Base-by-base conservation (phyloP, 2,888 invertebrate genomes). In the Phaedon cochleariae region DNA sequence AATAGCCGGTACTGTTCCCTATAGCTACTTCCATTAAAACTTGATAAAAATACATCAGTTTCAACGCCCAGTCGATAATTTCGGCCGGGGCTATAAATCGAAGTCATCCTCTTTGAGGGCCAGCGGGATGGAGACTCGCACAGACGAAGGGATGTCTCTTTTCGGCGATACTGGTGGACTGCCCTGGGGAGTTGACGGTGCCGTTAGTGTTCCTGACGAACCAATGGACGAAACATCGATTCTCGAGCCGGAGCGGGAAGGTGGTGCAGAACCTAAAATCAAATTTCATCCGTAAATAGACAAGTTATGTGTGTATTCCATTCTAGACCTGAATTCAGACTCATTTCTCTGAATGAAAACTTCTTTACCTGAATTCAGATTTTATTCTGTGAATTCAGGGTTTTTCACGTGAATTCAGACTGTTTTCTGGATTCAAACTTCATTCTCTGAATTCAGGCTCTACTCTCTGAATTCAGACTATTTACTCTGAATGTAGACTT, bases 161-260 rank as follows among this genome's bases (percentile, higher is more conserved):
- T 83, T 84, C 66, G 93, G 93, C 37, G 93, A 92, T 37, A 89
- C 86, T 53, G 93, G 92, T 51, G 93, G 93, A 46, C 92, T 93
- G 34, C 89, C 84, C 59, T 89, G 87, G 0, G 93, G 93, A 15
- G 93, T 92, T 41, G 87, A 86, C 17, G 92, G 92, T 45, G 93
- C 92, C 12, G 93, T 92, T 54, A 90, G 88, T 10, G 89, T 89
- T 21, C 89, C 84, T 67, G 89, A 89, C 29, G 88, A 87, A 68
- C 87, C 87, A 59, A 88, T 85, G 18, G 86, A 85, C 2, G 88
- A 87, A 70, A 93, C 81, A 81, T 92, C 90, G 62, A 90, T 85
- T 31, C 92, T 88, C 26, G 93, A 93, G 41, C 89, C 87, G 41
- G 91, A 90, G 76, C 92, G 88, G 63, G 92, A 90, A 64, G 92